phyloP scores from a whole-genome alignment of 2,888 invertebrate genomes.

The Cordilura impudica region DNA sequence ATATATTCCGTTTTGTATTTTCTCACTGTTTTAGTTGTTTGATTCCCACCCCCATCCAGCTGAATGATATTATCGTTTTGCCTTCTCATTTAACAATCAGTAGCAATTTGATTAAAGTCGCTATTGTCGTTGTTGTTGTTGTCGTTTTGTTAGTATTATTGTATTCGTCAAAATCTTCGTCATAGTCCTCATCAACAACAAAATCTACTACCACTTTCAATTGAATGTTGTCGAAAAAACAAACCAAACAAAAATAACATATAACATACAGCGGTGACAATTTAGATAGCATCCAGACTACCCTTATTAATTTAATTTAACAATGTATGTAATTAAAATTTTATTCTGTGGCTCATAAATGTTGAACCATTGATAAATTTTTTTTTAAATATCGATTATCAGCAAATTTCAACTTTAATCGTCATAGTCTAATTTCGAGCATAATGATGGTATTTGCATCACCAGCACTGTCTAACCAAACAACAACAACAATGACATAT shows the following conservation, averaged over 20 bases:
- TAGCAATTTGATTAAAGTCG: slow-evolving; percentile 53
- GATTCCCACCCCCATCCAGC: background rate
- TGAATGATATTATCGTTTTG: slow-evolving; percentile 46
- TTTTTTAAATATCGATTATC: no score
- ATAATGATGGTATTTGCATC: no score
- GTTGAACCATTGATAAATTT: no score
- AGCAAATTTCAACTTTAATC: no score
- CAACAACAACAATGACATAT: slow-evolving; percentile 10
- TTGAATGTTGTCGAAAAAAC: slow-evolving; percentile 3
- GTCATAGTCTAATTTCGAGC: no score
- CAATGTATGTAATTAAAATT: slow-evolving; percentile 5
- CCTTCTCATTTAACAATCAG: slow-evolving; percentile 56
- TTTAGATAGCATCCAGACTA: background rate
- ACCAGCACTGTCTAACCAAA: background rate
- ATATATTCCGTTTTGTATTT: slow-evolving; percentile 4
- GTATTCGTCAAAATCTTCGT: slow-evolving; percentile 15
- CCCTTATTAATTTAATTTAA: background rate
- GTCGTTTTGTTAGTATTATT: slow-evolving; percentile 22
- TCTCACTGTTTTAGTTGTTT: background rate
- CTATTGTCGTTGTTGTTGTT: slow-evolving; percentile 28
- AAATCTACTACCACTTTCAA: slow-evolving; percentile 23
- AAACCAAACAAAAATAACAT: slow-evolving; percentile 19
- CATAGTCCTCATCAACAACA: slow-evolving; percentile 29
- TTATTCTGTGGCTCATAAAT: no score
- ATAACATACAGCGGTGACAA: background rate